These are phyloP conservation scores for Andrena haemorrhoa DNA, from an alignment of 2,888 invertebrate genomes.

Conservation along the genomic window DNA sequence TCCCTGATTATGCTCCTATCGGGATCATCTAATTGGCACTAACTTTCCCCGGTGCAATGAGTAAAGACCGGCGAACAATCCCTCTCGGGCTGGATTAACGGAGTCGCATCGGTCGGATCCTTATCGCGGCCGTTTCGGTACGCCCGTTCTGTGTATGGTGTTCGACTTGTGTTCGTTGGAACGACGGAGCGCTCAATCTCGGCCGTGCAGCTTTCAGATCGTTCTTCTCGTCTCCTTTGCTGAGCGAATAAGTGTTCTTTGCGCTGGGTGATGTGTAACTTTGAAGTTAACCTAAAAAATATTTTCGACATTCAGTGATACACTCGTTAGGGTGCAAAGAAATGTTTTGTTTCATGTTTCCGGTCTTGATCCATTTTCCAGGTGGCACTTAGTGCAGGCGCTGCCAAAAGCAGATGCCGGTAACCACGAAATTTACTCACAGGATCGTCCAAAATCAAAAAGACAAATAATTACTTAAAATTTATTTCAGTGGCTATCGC, in stretches of 20 bases:
- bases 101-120: constrained; percentile 18
- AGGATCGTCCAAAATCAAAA: too few species aligned
- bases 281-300: too few species aligned
- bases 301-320: too few species aligned
- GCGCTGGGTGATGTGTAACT: background rate
- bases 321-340: too few species aligned
- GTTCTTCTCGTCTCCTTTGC: background rate
- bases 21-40: constrained; percentile 54
- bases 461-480: too few species aligned
- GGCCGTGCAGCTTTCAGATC: background rate
- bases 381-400: too few species aligned
- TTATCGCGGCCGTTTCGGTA: constrained; percentile 21
- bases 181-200: background rate
- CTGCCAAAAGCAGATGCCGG: too few species aligned
- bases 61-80: constrained; percentile 18
- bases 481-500: too few species aligned
- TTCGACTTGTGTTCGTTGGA: background rate
- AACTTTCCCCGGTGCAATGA: constrained; percentile 47
- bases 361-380: too few species aligned
- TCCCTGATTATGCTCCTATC: constrained; percentile 79
- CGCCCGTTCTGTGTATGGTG: background rate
- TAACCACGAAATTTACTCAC: too few species aligned
- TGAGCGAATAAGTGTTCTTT: background rate
- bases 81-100: constrained; percentile 44
- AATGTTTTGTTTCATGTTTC: too few species aligned